Evolutionary conservation across 2,113 vertebrate genomes (phyloP).

Genomic region (Ammodytes marinus): DNA sequence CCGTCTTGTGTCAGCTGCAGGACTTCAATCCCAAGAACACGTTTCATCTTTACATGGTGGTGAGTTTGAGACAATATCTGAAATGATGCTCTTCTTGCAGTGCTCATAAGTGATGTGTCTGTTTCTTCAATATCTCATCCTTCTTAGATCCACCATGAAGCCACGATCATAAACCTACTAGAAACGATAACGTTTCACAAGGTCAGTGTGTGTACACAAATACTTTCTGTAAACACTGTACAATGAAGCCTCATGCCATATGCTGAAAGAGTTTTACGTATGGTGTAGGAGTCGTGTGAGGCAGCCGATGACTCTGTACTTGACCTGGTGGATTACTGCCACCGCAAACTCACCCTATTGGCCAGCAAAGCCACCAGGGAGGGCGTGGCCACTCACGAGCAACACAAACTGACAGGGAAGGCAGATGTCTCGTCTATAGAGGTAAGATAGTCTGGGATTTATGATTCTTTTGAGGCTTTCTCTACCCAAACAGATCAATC

Average conservation of each 20-base stretch:
- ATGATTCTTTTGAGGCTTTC: not conserved
- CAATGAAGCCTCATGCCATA: not conserved
- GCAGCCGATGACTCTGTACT: constrained; percentile 90
- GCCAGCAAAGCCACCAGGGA: constrained; percentile 72
- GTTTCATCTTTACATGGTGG: constrained; percentile 95
- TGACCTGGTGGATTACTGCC: constrained; percentile 96
- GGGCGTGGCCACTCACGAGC: not conserved
- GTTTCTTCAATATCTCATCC: not conserved
- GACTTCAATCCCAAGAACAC: constrained; percentile 93
- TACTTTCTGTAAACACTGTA: not conserved
- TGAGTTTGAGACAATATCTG: constrained; percentile 79
- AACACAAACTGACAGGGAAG: constrained; percentile 32
- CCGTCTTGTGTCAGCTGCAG: constrained; percentile 89
- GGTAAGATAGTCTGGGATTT: constrained; percentile 50
- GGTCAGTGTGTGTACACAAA: constrained; percentile 77
- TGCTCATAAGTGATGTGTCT: not conserved
- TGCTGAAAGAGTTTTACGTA: not conserved
- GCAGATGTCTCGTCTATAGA: constrained; percentile 75
- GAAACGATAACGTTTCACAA: constrained; percentile 95
- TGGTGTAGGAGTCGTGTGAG: constrained; percentile 91
- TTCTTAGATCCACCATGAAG: constrained; percentile 92
- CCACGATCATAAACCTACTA: constrained; percentile 94
- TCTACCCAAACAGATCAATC: not conserved
- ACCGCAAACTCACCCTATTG: constrained; percentile 92
- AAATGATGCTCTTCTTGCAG: not conserved